Evolutionary conservation across 2,888 invertebrate genomes (phyloP).

Genomic region (Mesorhabditis belari): DNA sequence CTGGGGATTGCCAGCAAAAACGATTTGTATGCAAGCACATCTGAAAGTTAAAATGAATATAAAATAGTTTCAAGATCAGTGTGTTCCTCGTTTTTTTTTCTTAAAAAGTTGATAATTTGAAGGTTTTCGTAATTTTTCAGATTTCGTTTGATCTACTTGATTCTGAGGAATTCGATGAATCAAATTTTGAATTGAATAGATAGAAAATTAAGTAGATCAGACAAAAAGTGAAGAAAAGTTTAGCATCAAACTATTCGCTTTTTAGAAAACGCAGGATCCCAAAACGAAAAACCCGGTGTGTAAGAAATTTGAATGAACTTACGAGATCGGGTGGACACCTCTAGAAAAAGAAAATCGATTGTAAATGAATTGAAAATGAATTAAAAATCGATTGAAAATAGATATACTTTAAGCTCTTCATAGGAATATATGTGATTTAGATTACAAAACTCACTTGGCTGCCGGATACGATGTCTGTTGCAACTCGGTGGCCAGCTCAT

Average conservation of each 20-base stretch:
- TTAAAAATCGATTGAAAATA: not conserved
- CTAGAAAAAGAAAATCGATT: not conserved
- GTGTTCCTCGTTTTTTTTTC: no score
- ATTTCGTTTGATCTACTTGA: no score
- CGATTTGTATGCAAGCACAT: conserved; percentile 38
- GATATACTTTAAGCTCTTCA: not conserved
- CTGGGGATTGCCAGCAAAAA: conserved; percentile 30
- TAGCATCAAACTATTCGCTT: no score
- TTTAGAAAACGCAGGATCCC: no score
- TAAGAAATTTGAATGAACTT: not conserved
- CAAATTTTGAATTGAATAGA: no score
- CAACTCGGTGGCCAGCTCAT: conserved; percentile 1
- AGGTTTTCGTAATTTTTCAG: no score
- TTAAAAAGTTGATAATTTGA: no score
- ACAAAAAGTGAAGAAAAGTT: no score
- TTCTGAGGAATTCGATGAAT: no score
- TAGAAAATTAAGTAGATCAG: no score
- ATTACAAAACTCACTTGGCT: not conserved
- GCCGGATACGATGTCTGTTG: not conserved
- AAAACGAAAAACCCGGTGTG: not conserved
- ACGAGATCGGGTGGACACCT: no score
- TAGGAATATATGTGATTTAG: not conserved
- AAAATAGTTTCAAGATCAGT: not conserved
- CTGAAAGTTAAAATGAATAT: conserved; percentile 7
- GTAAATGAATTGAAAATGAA: not conserved